Evolutionary conservation across 1,140 invertebrate species (phyloP), one percentile per base, ranked within the genome.

Genomic region (Zaprionus vittiger): DNA sequence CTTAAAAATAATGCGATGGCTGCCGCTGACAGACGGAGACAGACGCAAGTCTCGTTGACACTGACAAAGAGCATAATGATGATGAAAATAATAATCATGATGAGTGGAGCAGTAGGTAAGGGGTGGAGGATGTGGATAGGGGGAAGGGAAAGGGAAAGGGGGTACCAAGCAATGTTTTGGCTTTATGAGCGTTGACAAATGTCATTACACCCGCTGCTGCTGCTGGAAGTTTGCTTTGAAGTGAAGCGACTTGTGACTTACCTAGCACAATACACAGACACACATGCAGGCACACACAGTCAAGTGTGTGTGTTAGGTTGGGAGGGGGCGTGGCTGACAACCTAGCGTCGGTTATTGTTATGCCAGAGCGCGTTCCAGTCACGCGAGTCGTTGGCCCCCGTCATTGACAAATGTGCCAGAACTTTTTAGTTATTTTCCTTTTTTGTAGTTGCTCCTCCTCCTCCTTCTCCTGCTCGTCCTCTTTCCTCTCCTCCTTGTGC

Each of bases 361-460:
- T 65, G 26, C 44, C 56, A 47, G 55, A 34, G 65, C 41, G 12
- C 60, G 31, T 52, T 14, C 28, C 31, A 83, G 83, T 83, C 83
- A 86, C 83, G 83, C 83, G 84, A 86, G 80, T 87, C 78, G 67
- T 80, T 77, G 72, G 67, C 73, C 73, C 55, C 61, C 68, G 78
- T 81, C 84, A 87, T 84, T 89, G 84, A 89, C 81, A 87, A 87
- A 87, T 87, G 83, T 65, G 77, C 77, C 83, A 77, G 77, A 87
- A 79, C 72, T 66, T 79, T 69, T 70, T 56, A 63, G 38, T 76
- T 79, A 61, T 79, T 61, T 74, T 60, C 37, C 65, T 64, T 75
- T 69, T 79, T 41, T 82, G 24, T 62, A 70, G 57, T 56, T 60
- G 37, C 28, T 54, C 34, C 20, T 38, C 20, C n/a, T 52, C 44